phyloP scores from a whole-genome alignment of 2,113 vertebrate species.

The Monarcha castaneiventris region DNA sequence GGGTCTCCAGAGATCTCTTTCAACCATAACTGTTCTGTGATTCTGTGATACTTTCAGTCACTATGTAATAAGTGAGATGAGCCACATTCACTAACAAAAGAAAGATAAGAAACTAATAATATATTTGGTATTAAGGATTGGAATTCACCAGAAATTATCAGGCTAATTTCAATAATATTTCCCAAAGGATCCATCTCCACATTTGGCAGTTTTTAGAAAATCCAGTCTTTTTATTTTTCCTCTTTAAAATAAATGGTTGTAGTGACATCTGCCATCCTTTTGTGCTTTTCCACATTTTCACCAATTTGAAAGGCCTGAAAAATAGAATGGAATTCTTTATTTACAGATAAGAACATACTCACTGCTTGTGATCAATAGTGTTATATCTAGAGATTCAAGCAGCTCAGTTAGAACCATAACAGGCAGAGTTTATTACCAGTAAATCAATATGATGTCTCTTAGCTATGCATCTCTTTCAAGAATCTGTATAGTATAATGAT shows the following conservation, averaged over 20 bases:
- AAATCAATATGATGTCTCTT: slow-evolving; percentile 62
- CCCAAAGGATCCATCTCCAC: neutral
- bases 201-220: neutral
- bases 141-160: neutral
- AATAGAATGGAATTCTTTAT: slow-evolving; percentile 45
- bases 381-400: slow-evolving; percentile 52
- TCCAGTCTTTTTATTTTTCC: neutral
- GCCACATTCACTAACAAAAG: neutral
- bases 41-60: neutral
- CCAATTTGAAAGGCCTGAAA: slow-evolving; percentile 14
- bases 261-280: neutral
- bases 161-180: neutral
- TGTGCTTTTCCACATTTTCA: neutral
- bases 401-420: slow-evolving; percentile 44
- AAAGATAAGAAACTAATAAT: neutral
- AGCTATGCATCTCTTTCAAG: slow-evolving; percentile 41
- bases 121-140: neutral
- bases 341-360: slow-evolving; percentile 58
- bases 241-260: neutral
- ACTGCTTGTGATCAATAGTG: slow-evolving; percentile 51
- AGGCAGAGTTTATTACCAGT: slow-evolving; percentile 56
- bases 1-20: neutral
- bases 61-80: neutral
- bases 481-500: slow-evolving; percentile 57
- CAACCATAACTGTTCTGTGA: neutral